Percentiles rank a stretch among this genome's conserved stretches.
These are phyloP conservation scores for Perodicticus potto DNA, from an alignment of 2,797 vertebrate genomes.

Conservation along the genomic window DNA sequence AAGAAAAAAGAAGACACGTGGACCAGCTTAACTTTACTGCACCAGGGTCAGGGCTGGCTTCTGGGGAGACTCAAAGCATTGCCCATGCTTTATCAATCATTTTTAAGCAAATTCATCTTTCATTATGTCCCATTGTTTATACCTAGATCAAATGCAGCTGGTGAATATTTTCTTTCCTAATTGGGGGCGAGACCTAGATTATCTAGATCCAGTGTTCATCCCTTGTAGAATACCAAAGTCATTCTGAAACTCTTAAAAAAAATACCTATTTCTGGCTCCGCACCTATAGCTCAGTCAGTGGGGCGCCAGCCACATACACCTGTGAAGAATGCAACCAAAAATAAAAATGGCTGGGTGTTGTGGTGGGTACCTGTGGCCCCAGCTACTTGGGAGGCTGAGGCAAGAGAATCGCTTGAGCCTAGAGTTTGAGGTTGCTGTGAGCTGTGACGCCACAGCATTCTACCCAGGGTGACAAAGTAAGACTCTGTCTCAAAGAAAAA, in stretches of 20 bases:
- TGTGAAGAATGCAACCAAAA: no score
- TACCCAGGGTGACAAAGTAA: no score
- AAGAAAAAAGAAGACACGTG: neutral
- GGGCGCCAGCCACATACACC: no score
- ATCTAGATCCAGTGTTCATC: neutral
- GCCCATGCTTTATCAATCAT: neutral
- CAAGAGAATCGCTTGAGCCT: no score
- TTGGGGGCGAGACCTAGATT: neutral
- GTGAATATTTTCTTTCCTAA: neutral
- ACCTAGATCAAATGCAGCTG: neutral
- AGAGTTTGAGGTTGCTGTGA: no score
- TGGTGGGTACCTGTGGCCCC: no score
- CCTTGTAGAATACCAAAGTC: neutral
- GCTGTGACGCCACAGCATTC: no score
- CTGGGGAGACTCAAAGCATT: neutral
- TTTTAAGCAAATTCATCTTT: neutral
- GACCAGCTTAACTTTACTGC: neutral
- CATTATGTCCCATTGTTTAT: neutral
- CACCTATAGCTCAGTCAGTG: no score
- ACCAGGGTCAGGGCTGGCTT: neutral
- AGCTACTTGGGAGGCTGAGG: no score
- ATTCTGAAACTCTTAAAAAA: neutral
- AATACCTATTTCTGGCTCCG: neutral
- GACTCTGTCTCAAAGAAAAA: no score
- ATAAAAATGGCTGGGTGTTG: no score